These are phyloP conservation scores for Paradisaea rubra DNA, from an alignment of 2,113 vertebrate species.

Conservation along the genomic window DNA sequence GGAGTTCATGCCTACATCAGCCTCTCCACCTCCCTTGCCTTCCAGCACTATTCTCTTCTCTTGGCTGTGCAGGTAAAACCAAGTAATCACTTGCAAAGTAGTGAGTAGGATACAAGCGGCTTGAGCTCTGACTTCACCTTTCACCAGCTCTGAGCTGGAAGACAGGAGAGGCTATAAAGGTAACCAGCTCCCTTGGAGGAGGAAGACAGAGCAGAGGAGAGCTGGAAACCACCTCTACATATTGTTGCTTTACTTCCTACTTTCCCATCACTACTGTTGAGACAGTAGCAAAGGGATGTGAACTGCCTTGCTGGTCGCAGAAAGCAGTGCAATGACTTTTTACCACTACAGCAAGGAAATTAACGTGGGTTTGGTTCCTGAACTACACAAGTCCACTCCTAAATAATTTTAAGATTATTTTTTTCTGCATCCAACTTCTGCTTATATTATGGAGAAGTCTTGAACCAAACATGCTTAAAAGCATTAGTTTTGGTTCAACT, in stretches of 20 bases:
- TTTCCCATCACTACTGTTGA: neutral
- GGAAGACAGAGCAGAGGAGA: neutral
- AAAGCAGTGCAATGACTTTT: neutral
- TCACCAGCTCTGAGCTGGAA: neutral
- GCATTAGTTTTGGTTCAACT: neutral
- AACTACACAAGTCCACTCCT: neutral
- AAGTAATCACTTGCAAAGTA: neutral
- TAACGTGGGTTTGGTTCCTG: neutral
- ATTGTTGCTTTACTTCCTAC: neutral
- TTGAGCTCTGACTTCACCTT: neutral
- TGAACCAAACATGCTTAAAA: neutral
- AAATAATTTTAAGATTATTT: neutral
- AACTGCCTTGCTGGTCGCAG: neutral
- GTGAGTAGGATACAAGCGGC: fast-evolving
- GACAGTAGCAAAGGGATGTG: neutral
- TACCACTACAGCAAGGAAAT: neutral
- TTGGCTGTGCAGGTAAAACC: neutral
- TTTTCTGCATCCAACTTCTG: neutral
- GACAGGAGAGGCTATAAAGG: neutral
- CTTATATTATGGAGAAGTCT: neutral
- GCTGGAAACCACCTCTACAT: neutral
- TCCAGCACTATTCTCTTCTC: neutral
- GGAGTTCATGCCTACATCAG: neutral
- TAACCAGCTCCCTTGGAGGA: neutral
- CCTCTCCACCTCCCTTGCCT: neutral